Evolutionary conservation across 2,113 vertebrate species (phyloP).

Genomic region (Anolis sagrei): DNA sequence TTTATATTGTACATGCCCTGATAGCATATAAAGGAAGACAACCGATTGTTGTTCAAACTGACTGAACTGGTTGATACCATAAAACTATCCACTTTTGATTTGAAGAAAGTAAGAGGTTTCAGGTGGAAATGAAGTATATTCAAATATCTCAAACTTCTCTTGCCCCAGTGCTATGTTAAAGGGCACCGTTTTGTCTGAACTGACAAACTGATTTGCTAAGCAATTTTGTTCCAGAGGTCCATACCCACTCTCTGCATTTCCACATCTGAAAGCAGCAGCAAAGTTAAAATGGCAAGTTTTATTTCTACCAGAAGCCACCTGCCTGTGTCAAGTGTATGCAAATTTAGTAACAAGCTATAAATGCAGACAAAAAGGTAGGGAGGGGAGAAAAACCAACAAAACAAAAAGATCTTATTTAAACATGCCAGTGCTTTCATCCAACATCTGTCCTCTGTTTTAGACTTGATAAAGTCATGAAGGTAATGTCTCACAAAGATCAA

Average conservation of each 20-base stretch:
- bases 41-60: not conserved
- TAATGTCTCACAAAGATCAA: conserved; percentile 48
- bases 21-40: not conserved
- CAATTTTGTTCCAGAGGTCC: not conserved
- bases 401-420: conserved; percentile 62
- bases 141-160: not conserved
- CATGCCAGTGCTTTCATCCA: conserved; percentile 64
- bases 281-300: conserved; percentile 34
- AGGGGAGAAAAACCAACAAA: not conserved
- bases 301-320: conserved; percentile 37
- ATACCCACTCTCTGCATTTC: not conserved
- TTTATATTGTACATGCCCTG: not conserved
- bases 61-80: not conserved
- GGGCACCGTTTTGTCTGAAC: not conserved
- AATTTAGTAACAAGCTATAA: conserved; percentile 64
- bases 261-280: not conserved
- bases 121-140: not conserved
- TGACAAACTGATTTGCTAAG: not conserved
- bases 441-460: conserved; percentile 64
- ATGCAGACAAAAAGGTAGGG: conserved; percentile 46
- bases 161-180: not conserved
- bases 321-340: conserved; percentile 60
- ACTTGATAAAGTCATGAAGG: conserved; percentile 53
- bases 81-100: not conserved
- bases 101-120: not conserved